Base-by-base conservation (phyloP, 2,113 vertebrate genomes). In the Chlamydotis undulata region DNA sequence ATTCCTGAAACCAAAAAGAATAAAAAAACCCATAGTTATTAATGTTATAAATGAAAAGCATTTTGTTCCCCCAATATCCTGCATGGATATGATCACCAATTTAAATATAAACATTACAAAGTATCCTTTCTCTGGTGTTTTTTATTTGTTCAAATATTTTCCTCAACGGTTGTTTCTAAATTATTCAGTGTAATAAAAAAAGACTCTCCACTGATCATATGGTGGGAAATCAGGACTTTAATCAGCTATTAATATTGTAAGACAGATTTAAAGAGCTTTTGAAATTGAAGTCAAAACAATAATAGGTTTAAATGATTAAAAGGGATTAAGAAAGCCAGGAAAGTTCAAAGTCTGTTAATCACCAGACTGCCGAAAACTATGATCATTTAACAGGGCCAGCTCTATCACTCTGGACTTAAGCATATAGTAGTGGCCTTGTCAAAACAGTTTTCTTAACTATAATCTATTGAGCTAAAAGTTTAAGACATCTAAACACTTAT, bases 301-400 rank as follows among this genome's bases (percentile, higher is more conserved):
- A 98, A 97, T 97, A 97, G 96, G 96, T 97, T 98, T 98, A 98
- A 97, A 96, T 96, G 94, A 96, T 97, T 97, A 97, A 96, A 94
- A 89, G 26, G 59, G 95, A 97, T 97, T 97, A 96, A 96, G 96
- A 96, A 94, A 97, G 83, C 85, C 92, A 87, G 77, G 79, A 92
- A 95, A 95, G 88, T 79, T 93, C 87, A 95, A 90, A 96, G 91
- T 88, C 64, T 69, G 35, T 96, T 97, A 97, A 97, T 93, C 89
- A 95, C 71, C 67, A 83, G 75, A 74, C 57, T 87, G 57, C 0
- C 0, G 45, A 87, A 88, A 91, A 80, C 80, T 94, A 57, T 35
- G 61, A 93, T 94, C 93, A 92, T 93, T 89, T 92, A 93, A 87
- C 26, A 96, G 37, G 81, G 76, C 82, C 82, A 80, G 68, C 22